Conservation (phyloP, 92 coral and sea anemone species). For the Porites cylindrica region DNA sequence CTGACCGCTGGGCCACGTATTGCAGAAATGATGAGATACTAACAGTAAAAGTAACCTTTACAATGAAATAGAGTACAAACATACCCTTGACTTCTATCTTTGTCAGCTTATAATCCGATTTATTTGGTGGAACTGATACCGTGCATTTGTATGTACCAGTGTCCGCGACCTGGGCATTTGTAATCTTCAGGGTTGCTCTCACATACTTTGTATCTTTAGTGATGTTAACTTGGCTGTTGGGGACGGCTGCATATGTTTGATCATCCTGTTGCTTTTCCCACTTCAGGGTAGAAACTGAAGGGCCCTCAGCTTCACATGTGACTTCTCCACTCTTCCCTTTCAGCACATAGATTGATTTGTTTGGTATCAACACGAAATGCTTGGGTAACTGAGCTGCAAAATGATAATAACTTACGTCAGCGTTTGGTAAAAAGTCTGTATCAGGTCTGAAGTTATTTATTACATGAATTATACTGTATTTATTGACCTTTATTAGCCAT, state of each 20-base stretch:
- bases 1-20: no score
- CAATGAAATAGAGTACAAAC: not conserved
- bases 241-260: not conserved
- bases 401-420: no score
- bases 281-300: not conserved
- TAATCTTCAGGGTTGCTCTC: conserved; percentile 24
- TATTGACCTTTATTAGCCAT: no score
- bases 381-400: not conserved
- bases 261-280: conserved; percentile 28
- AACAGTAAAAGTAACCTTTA: no score
- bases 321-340: conserved; percentile 34
- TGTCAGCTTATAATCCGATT: not conserved
- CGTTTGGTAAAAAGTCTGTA: no score
- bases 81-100: conserved; percentile 8
- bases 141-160: conserved; percentile 45
- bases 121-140: not conserved
- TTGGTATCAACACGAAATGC: not conserved
- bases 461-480: no score
- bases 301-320: conserved; percentile 31
- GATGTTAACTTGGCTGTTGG: conserved; percentile 9
- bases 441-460: no score
- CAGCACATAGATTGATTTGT: not conserved
- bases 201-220: not conserved
- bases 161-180: conserved; percentile 54
- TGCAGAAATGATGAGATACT: no score